Conservation (phyloP, 2,888 invertebrate genomes). For the Nephrotoma guestfalica region DNA sequence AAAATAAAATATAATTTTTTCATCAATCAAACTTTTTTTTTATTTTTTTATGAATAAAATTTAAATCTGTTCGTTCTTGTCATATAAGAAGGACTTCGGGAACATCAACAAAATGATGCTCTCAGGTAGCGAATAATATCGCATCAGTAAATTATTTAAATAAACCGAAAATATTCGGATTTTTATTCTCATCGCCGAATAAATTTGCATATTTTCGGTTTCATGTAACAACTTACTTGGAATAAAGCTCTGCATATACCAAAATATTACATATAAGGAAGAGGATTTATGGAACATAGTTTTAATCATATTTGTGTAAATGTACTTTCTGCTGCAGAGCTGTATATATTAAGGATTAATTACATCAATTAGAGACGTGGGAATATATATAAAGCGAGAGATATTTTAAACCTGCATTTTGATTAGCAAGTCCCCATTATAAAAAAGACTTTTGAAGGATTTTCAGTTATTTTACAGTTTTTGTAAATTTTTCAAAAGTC, state of each 20-base stretch:
- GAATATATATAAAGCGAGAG: no score
- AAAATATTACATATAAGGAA: neutral
- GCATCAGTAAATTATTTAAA: neutral
- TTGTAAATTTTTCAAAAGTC: no score
- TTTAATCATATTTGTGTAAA: no score
- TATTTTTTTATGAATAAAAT: neutral
- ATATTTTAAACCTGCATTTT: no score
- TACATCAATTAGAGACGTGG: no score
- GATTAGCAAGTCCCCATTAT: no score
- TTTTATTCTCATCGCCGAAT: neutral
- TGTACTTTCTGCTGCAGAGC: no score
- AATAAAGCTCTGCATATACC: neutral
- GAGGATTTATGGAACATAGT: neutral
- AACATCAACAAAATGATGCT: neutral
- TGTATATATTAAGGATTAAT: no score
- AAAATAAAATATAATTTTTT: neutral
- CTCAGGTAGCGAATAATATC: neutral
- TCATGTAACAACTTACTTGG: neutral
- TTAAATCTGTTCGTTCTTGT: neutral
- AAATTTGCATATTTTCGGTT: neutral
- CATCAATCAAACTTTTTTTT: neutral
- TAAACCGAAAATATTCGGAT: neutral
- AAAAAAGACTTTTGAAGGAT: no score
- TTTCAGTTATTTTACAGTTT: no score
- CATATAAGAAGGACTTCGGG: neutral